A percentile compares a stretch with the other conserved stretches of the same genome.
Conservation (phyloP, 1,140 invertebrate species). For the Drosophila navojoa region DNA sequence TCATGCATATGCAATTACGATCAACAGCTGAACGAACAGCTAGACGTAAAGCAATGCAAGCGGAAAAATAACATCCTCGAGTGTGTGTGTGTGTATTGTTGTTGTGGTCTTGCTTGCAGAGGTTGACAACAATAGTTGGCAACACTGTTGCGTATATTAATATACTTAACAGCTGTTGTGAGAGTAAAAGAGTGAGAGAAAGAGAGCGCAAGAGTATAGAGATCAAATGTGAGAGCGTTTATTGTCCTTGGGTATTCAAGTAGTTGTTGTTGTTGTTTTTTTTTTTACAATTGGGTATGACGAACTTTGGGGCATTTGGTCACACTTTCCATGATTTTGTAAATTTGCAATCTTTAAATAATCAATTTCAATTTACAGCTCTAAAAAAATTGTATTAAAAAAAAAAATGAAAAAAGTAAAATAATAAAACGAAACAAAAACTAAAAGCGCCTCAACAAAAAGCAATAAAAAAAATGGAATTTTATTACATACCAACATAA, state of each 20-base stretch:
- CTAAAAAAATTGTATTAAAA: slow-evolving; percentile 15
- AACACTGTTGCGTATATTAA: slow-evolving; percentile 38
- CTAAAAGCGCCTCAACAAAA: slow-evolving; percentile 65
- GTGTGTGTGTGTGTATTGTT: slow-evolving; percentile 1
- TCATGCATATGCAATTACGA: slow-evolving; percentile 56
- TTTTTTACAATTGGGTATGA: slow-evolving; percentile 12
- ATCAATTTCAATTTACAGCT: slow-evolving; percentile 53
- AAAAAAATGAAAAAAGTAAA: slow-evolving; percentile 8
- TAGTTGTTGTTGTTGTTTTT: slow-evolving; percentile 38
- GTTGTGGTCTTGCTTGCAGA: neutral
- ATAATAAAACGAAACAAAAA: slow-evolving; percentile 21
- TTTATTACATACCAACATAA: slow-evolving; percentile 13
- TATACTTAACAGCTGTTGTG: slow-evolving; percentile 68
- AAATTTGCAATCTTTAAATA: slow-evolving; percentile 2
- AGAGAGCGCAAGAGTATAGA: slow-evolving; percentile 8
- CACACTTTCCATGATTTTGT: slow-evolving; percentile 10
- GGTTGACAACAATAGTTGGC: slow-evolving; percentile 18
- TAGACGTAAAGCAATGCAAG: slow-evolving; percentile 1
- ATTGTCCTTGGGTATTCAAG: slow-evolving; percentile 12
- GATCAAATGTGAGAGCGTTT: slow-evolving; percentile 22
- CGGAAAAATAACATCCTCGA: slow-evolving; percentile 7
- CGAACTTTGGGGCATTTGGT: slow-evolving; percentile 22
- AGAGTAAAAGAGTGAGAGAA: slow-evolving; percentile 21
- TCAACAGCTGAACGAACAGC: slow-evolving; percentile 59
- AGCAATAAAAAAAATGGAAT: slow-evolving; percentile 53